Evolutionary conservation across 2,888 invertebrate genomes (phyloP).

Genomic region (Pammene fasciana): DNA sequence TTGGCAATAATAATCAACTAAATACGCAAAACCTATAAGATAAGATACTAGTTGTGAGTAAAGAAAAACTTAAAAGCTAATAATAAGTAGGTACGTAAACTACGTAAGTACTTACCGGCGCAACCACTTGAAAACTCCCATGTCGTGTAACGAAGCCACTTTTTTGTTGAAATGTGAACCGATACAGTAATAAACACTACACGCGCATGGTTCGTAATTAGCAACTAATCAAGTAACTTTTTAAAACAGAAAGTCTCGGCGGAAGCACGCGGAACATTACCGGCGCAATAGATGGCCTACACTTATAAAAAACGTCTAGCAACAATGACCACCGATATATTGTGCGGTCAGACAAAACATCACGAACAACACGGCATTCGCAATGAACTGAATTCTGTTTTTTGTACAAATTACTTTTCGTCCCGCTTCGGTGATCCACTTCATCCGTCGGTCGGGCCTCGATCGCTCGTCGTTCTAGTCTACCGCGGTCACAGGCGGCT

Average conservation of each 20-base stretch:
- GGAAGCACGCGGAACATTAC: slow-evolving; percentile 73
- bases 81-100: slow-evolving; percentile 42
- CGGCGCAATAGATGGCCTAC: slow-evolving; percentile 70
- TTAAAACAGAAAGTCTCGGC: slow-evolving; percentile 61
- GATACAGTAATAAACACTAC: slow-evolving; percentile 47
- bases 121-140: slow-evolving; percentile 81
- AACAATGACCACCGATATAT: slow-evolving; percentile 80
- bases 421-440: slow-evolving; percentile 80
- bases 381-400: slow-evolving; percentile 81
- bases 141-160: slow-evolving; percentile 71
- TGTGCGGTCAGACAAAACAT: slow-evolving; percentile 82
- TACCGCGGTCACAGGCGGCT: slow-evolving; percentile 55
- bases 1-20: neutral
- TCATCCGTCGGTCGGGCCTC: slow-evolving; percentile 69
- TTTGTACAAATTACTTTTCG: slow-evolving; percentile 83
- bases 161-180: slow-evolving; percentile 53
- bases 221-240: slow-evolving; percentile 52
- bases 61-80: slow-evolving; percentile 16
- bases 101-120: slow-evolving; percentile 71
- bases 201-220: slow-evolving; percentile 45
- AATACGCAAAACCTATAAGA: neutral
- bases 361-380: slow-evolving; percentile 78
- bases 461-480: slow-evolving; percentile 47
- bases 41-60: neutral
- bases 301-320: slow-evolving; percentile 75